Evolutionary conservation across 2,888 invertebrate species (phyloP), one percentile per base, ranked within the genome.

Genomic region (Epinotia brunnichana): DNA sequence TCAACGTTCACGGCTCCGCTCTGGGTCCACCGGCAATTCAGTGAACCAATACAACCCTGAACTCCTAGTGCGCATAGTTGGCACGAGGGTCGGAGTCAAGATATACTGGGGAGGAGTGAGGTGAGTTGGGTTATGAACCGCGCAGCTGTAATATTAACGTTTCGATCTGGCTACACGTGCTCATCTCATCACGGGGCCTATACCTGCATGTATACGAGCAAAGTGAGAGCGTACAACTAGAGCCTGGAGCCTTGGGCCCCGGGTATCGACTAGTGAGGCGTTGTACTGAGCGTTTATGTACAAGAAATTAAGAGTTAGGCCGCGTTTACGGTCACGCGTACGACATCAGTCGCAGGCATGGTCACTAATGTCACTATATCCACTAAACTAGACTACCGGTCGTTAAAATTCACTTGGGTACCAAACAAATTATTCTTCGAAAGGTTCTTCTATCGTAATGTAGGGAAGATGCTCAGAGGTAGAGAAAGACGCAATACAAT

Each of bases 121-220:
- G 5, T 48, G n/a, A 48, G 48, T 7, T 7, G 1, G 48, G 5
- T 48, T 48, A n/a, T 48, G 48, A 48, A 48, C 15, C 7, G n/a
- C n/a, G n/a, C n/a, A n/a, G 15, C 44, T 44, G 13, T 56, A 56
- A 56, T 56, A 56, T 56, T 56, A 56, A 56, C 56, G 56, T 56
- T 56, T 56, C 56, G 56, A 56, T 56, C 24, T 29, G 19, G 15
- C 57, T 29, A 57, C 57, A 29, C n/a, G 57, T 21, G 29, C 9
- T 29, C 48, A 35, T 13, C 41, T 48, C n/a, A 48, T n/a, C 48
- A 48, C 48, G 48, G n/a, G 4, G 13, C 48, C n/a, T 15, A 0
- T 35, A 35, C 21, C 21, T 2, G 2, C 35, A 35, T 9, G 35
- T 9, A 9, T 35, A 35, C 9, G 35, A 44, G 13, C 44, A 3